A percentile compares a stretch with the other conserved stretches of the same genome.
phyloP scores from a whole-genome alignment of 2,888 invertebrate genomes.

The Chalcis sispes region DNA sequence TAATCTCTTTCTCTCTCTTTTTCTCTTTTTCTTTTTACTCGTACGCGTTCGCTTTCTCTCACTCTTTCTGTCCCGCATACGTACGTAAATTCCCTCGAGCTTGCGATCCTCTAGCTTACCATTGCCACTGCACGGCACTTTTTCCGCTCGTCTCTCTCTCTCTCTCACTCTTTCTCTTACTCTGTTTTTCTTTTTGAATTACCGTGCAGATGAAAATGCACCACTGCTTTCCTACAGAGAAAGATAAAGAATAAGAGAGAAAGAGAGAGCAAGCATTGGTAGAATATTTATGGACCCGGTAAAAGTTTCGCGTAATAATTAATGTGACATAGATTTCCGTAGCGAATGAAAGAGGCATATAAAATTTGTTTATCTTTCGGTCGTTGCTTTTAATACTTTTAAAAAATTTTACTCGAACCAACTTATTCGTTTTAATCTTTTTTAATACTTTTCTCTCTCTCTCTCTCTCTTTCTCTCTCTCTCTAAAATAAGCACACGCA shows the following conservation, averaged over 20 bases:
- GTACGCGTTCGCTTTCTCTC: neutral
- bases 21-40: neutral
- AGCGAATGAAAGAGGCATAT: no score
- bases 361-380: no score
- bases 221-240: no score
- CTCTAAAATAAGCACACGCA: no score
- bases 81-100: conserved; percentile 48
- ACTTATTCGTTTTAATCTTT: no score
- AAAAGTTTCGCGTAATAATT: neutral
- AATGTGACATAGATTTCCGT: no score
- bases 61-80: conserved; percentile 20
- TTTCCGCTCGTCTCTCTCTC: neutral
- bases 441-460: no score
- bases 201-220: neutral
- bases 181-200: neutral
- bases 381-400: no score
- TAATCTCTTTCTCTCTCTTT: conserved; percentile 30
- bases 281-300: neutral
- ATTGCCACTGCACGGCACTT: conserved; percentile 8
- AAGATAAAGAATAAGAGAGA: no score
- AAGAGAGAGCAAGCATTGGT: neutral
- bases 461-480: no score
- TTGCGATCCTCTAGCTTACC: conserved; percentile 7
- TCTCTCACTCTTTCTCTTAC: neutral
- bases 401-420: no score